Evolutionary conservation across 1,140 invertebrate species (phyloP), one percentile per base, ranked within the genome.

Genomic region (Drosophila bifasciata): DNA sequence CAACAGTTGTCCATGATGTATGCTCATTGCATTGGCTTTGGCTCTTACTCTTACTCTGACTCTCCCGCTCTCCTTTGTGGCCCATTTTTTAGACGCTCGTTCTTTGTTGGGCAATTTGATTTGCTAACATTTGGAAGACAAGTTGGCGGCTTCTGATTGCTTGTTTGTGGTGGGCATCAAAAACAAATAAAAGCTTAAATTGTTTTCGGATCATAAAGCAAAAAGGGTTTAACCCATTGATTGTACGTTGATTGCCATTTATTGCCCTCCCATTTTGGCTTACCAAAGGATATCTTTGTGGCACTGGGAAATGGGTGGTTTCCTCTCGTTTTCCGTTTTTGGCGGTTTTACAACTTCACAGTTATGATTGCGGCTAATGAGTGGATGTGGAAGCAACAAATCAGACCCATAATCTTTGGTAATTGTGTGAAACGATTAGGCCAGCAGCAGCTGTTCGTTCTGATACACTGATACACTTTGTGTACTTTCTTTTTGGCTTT

Each of bases 171-270:
- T 85, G 76, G 32, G 80, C 73, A 85, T 86, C 81, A 72, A 83
- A 88, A 86, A 83, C 83, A 88, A 86, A 86, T 86, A 86, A 86
- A 86, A 88, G 78, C 83, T 79, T 83, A 88, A 86, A 86, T 86
- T 86, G 83, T 86, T 81, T 88, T 86, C 83, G 72, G 83, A 86
- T 85, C 81, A 88, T 88, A 86, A 86, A 86, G 78, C 77, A 81
- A 75, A 77, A 81, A 72, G 78, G 83, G 83, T 75, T 88, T 78
- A 85, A 85, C 77, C 83, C 80, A 85, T 79, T 88, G 74, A 83
- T 86, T 86, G 83, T 76, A 66, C 63, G 80, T 59, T 86, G 83
- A 86, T 86, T 88, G 83, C 83, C 83, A 79, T 81, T 86, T 88
- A 86, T 86, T 68, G 74, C 77, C 68, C 55, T 25, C 32, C 11